Conservation (phyloP, 2,797 vertebrate species). For the Myripristis murdjan region DNA sequence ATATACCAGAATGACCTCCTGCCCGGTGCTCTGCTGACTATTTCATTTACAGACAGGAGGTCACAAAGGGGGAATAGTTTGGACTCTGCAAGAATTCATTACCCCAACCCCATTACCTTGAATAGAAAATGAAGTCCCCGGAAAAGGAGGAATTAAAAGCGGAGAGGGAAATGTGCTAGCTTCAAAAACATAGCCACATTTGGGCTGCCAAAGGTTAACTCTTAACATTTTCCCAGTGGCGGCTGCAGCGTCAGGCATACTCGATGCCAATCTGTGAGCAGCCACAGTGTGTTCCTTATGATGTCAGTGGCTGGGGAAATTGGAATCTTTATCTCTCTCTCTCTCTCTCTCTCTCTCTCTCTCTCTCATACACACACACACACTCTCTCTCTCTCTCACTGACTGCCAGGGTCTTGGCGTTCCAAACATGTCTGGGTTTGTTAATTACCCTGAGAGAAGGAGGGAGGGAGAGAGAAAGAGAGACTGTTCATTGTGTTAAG, state of each 20-base stretch:
- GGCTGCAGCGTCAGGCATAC: conserved; percentile 51
- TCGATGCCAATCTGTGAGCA: conserved; percentile 74
- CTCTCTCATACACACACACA: too few relatives aligned
- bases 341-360: conserved; percentile 26
- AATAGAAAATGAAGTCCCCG: conserved; percentile 76
- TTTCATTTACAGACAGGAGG: conserved; percentile 82
- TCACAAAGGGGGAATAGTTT: conserved; percentile 74
- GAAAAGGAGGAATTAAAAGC: conserved; percentile 75
- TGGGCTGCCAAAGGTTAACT: conserved; percentile 75
- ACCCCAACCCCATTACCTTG: conserved; percentile 73
- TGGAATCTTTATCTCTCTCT: conserved; percentile 82
- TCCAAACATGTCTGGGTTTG: conserved; percentile 68
- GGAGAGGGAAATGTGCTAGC: conserved; percentile 52
- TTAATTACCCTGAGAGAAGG: conserved; percentile 75
- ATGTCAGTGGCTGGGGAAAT: conserved; percentile 83
- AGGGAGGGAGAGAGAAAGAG: conserved; percentile 19
- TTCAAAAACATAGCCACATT: conserved; percentile 68
- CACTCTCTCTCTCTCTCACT: conserved; percentile 58
- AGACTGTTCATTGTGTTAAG: conserved; percentile 35
- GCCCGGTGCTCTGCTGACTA: conserved; percentile 74
- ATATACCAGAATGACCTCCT: conserved; percentile 70
- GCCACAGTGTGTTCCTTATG: conserved; percentile 74
- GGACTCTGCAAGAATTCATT: conserved; percentile 79
- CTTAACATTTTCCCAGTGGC: conserved; percentile 72
- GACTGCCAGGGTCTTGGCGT: conserved; percentile 62